Conservation (phyloP, 2,797 vertebrate species). For the Poeciliopsis paucimaculata region DNA sequence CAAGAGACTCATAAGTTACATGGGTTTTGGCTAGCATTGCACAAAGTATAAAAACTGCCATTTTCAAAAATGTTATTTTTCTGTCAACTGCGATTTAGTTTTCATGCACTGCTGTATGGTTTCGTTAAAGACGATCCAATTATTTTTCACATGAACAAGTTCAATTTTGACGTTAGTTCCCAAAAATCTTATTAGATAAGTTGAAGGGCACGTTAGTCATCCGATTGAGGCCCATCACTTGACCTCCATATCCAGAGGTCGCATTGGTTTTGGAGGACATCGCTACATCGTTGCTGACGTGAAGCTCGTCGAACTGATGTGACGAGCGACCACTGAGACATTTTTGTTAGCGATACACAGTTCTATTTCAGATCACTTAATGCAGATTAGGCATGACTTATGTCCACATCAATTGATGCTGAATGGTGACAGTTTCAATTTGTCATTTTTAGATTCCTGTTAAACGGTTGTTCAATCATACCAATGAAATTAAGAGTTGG, state of each 20-base stretch:
- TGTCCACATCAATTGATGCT: background rate
- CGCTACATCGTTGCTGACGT: background rate
- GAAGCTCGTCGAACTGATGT: background rate
- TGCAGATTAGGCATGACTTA: background rate
- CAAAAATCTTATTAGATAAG: background rate
- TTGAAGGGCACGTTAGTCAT: background rate
- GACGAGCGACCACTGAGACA: background rate
- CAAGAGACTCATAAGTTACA: conserved; percentile 1
- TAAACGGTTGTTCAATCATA: background rate
- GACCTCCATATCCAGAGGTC: conserved; percentile 10
- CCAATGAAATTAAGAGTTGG: background rate
- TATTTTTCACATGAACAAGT: background rate
- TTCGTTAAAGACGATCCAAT: background rate
- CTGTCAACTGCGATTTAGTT: background rate
- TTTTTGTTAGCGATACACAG: background rate
- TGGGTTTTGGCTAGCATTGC: conserved; percentile 43
- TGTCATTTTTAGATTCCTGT: background rate
- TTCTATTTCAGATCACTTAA: background rate
- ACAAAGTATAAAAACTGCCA: background rate
- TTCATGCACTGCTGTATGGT: background rate
- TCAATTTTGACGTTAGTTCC: background rate
- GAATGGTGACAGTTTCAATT: background rate
- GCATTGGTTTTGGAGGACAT: background rate
- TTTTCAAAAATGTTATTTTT: background rate
- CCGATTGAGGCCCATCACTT: background rate